phyloP scores from a whole-genome alignment of 2,888 invertebrate genomes.

The Dryobotodes eremita region DNA sequence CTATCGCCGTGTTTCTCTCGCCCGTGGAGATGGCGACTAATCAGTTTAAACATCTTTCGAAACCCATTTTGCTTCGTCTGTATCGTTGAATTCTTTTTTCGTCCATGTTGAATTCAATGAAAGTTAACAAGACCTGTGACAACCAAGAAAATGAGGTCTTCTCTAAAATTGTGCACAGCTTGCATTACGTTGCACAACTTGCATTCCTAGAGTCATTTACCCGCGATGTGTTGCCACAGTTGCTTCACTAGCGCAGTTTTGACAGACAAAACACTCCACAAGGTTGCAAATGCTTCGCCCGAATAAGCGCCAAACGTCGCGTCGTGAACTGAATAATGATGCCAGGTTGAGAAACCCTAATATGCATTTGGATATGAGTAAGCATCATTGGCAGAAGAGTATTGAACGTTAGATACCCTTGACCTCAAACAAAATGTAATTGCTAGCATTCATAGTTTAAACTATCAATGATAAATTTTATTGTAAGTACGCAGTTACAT shows the following conservation, averaged over 20 bases:
- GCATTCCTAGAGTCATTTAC: conserved; percentile 76
- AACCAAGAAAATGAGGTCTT: conserved; percentile 10
- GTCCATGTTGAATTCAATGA: conserved; percentile 1
- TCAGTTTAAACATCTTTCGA: neutral
- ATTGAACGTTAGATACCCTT: conserved; percentile 68
- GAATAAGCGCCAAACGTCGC: conserved; percentile 77
- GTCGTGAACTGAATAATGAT: conserved; percentile 80
- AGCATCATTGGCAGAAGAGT: conserved; percentile 68
- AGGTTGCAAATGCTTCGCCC: conserved; percentile 77
- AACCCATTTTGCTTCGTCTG: neutral
- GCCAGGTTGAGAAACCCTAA: conserved; percentile 78
- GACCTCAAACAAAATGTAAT: conserved; percentile 67
- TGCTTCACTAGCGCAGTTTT: conserved; percentile 73
- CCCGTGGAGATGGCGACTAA: too few relatives aligned
- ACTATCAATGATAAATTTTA: conserved; percentile 32
- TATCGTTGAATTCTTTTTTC: too few relatives aligned
- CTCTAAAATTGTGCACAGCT: conserved; percentile 19
- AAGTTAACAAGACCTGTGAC: conserved; percentile 2
- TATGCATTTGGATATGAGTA: conserved; percentile 69
- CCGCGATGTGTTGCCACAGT: conserved; percentile 70
- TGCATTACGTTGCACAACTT: conserved; percentile 71
- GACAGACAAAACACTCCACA: conserved; percentile 70
- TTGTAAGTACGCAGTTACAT: conserved; percentile 24
- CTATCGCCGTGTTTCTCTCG: too few relatives aligned
- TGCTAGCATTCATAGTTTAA: conserved; percentile 41